Evolutionary conservation across 92 coral and sea anemone species (phyloP).

Genomic region (Zoanthus sansibaricus): DNA sequence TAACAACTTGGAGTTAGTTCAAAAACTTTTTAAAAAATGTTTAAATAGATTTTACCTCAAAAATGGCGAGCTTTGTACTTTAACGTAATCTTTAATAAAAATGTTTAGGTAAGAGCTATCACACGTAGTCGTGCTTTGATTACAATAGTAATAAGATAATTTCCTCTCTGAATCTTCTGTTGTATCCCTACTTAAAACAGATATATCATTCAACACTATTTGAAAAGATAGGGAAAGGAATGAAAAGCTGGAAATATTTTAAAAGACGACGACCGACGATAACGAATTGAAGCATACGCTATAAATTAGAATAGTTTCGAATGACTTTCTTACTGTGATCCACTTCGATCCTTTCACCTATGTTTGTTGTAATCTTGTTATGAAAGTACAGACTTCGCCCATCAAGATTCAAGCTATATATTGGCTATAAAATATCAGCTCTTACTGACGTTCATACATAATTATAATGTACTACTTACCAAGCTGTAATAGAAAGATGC

Average conservation of each 20-base stretch:
- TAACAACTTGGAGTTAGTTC: too few species aligned
- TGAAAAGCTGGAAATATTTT: not conserved
- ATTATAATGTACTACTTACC: not conserved
- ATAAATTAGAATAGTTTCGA: not conserved
- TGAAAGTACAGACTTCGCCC: not conserved
- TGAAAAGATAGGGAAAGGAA: not conserved
- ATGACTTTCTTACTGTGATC: not conserved
- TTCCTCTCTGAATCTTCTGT: not conserved
- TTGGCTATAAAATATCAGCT: not conserved
- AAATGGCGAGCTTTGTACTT: not conserved
- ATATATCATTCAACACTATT: not conserved
- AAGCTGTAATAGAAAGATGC: not conserved
- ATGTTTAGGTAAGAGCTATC: not conserved
- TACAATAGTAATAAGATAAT: not conserved
- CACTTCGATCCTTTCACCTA: not conserved
- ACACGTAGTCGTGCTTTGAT: not conserved
- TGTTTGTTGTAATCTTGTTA: not conserved
- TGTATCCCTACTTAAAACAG: not conserved
- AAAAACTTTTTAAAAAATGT: too few species aligned
- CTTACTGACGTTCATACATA: too few species aligned
- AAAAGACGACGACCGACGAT: not conserved
- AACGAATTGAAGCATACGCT: not conserved
- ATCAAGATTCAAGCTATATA: not conserved
- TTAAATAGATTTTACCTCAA: too few species aligned
- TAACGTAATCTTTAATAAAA: constrained; percentile 25